Evolutionary conservation across 1,140 invertebrate genomes (phyloP).

Genomic region (Ostrea denselamellosa): DNA sequence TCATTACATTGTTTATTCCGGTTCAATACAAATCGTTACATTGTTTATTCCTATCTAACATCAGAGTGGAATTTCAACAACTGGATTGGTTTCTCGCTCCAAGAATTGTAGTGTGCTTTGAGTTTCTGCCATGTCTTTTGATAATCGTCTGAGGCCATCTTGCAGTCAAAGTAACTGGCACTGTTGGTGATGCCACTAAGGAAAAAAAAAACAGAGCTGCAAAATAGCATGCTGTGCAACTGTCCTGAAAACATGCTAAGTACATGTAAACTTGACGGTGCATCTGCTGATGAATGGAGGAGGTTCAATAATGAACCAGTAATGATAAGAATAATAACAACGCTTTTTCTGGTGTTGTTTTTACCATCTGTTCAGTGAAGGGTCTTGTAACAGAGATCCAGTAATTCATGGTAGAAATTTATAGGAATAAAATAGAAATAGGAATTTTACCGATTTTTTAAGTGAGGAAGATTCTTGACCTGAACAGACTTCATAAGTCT

Average conservation of each 20-base stretch:
- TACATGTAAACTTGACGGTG: no score
- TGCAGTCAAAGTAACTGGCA: slow-evolving; percentile 58
- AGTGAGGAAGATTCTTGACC: background rate
- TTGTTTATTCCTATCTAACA: background rate
- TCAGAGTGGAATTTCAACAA: background rate
- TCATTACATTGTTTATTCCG: background rate
- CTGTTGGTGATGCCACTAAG: background rate
- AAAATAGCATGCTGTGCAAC: no score
- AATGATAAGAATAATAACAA: no score
- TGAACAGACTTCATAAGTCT: slow-evolving; percentile 16
- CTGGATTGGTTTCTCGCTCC: slow-evolving; percentile 48
- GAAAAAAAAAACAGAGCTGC: background rate
- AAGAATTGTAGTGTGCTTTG: slow-evolving; percentile 21
- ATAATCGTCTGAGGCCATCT: slow-evolving; percentile 59
- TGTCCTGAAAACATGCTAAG: no score
- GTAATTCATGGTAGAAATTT: no score
- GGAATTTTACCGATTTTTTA: background rate
- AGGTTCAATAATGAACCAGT: no score
- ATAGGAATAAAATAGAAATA: background rate
- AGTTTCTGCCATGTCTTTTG: slow-evolving; percentile 59
- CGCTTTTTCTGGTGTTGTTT: no score
- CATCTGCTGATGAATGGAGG: no score
- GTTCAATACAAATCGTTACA: no score
- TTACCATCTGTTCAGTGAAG: no score
- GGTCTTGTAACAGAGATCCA: no score